Evolutionary conservation across 2,113 vertebrate species (phyloP).

Genomic region (Macheiramphus alcinus): DNA sequence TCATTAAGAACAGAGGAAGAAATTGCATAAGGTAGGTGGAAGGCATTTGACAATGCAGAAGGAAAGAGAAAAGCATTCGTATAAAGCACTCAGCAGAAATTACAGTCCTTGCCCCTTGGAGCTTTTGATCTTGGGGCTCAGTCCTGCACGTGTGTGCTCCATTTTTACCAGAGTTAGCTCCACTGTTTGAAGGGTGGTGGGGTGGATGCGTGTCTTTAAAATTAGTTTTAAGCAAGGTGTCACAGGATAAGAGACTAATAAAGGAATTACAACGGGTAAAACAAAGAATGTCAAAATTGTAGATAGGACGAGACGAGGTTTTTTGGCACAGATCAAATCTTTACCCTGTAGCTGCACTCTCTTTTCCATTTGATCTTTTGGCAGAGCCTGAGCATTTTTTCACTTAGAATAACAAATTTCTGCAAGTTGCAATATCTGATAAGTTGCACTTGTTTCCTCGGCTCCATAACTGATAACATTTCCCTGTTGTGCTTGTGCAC

Average conservation of each 20-base stretch:
- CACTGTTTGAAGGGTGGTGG: background rate
- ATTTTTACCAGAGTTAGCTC: background rate
- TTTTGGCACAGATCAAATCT: background rate
- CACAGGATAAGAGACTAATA: background rate
- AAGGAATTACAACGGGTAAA: background rate
- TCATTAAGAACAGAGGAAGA: slow-evolving; percentile 51
- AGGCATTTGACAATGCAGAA: slow-evolving; percentile 37
- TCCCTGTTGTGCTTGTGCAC: background rate
- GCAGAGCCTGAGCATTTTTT: background rate
- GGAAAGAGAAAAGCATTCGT: slow-evolving; percentile 3
- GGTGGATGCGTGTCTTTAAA: background rate
- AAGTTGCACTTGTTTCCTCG: background rate
- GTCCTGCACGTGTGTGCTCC: background rate
- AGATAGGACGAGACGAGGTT: background rate
- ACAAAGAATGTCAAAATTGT: background rate
- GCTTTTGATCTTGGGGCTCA: background rate
- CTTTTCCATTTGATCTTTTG: background rate
- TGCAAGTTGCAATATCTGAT: background rate
- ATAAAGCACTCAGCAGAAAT: background rate
- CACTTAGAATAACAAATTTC: background rate
- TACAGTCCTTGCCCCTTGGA: background rate
- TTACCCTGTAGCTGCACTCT: accelerated
- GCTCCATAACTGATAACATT: background rate
- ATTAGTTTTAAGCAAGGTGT: background rate
- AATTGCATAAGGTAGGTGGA: slow-evolving; percentile 58